Evolutionary conservation across 2,888 invertebrate species (phyloP).

Genomic region (Cheilosia soror): DNA sequence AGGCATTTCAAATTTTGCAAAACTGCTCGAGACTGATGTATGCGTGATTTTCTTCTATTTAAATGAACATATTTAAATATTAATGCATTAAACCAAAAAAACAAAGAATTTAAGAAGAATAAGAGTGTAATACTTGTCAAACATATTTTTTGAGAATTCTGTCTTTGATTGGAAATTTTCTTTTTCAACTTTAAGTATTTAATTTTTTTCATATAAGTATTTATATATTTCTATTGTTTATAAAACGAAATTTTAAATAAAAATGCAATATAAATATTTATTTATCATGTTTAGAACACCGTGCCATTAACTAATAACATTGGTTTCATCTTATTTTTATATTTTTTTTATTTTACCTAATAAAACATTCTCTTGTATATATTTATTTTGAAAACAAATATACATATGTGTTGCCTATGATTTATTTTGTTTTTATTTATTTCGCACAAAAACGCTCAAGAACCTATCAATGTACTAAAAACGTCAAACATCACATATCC

Average conservation of each 20-base stretch:
- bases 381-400: constrained; percentile 31
- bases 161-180: constrained; percentile 2
- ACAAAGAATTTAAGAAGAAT: constrained; percentile 43
- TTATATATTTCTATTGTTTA: constrained; percentile 24
- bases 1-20: constrained; percentile 50
- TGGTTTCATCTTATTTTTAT: constrained; percentile 14
- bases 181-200: constrained; percentile 12
- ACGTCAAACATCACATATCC: constrained; percentile 66
- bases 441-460: constrained; percentile 44
- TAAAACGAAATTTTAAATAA: constrained; percentile 29
- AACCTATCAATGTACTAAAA: constrained; percentile 68
- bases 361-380: constrained; percentile 36
- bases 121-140: background rate
- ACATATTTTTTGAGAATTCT: background rate
- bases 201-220: constrained; percentile 21
- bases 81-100: constrained; percentile 61
- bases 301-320: constrained; percentile 61
- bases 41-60: constrained; percentile 44
- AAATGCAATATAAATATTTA: constrained; percentile 63
- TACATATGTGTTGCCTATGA: constrained; percentile 6
- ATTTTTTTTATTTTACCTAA: background rate
- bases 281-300: constrained; percentile 32
- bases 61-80: background rate
- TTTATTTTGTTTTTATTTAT: constrained; percentile 1
- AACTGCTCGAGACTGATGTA: constrained; percentile 61